Base-by-base conservation (phyloP, 2,888 invertebrate species). In the Rhyacophila evoluta region DNA sequence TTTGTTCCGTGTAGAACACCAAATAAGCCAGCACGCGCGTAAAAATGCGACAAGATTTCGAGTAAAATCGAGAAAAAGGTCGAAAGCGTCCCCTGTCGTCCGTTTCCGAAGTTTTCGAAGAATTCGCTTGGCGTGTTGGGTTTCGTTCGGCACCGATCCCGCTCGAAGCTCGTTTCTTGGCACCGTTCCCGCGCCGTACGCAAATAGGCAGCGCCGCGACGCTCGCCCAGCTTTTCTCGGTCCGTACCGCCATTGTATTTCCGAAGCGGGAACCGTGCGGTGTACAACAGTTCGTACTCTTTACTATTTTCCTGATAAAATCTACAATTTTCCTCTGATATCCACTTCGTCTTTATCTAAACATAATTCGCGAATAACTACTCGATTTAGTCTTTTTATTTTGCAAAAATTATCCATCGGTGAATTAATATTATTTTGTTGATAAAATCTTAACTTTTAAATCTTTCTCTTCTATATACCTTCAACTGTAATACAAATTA, bases 41-140 rank as follows among this genome's bases (percentile, higher is more conserved):
- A 25, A 55, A 19, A 55, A 8, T 10, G 15, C 25, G 55, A 19
- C 8, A 55, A 55, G 8, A 15, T 55, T 55, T 55, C 55, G 15
- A 55, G 55, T 55, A 55, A 55, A 55, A 25, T 69, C 69, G 69
- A 69, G 69, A 33, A 69, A 69, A 33, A 28, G n/a, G 12, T 69
- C 28, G 75, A 55, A 38, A 37, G 71, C 11, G 55, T 29, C 36
- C 39, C 25, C 39, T 69, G 70, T 73, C 74, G 79, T 71, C 75
- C 55, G 71, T 74, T 79, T 73, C 38, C 29, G 75, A 75, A 76
- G 75, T 37, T 72, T 75, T 79, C 67, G 89, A 89, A 88, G 84
- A 84, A 86, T 85, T 88, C 89, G 89, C 89, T 85, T 86, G 84
- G 74, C 85, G 86, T 86, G 86, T 85, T 88, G 87, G 86, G 88